phyloP scores from a whole-genome alignment of 2,888 invertebrate species.

The Drosophila algonquin region DNA sequence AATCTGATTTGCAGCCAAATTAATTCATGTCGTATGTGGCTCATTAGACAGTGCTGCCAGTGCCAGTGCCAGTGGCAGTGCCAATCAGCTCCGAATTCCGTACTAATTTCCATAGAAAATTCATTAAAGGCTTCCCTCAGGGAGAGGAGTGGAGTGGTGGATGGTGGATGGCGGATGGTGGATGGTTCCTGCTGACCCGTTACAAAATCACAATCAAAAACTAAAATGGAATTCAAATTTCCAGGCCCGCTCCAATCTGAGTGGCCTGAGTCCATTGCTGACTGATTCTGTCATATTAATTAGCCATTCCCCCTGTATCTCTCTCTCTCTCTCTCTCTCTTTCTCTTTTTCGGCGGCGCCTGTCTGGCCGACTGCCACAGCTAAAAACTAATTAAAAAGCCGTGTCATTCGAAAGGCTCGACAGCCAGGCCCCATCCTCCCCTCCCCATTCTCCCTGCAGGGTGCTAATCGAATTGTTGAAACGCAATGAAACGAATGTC shows the following conservation, averaged over 20 bases:
- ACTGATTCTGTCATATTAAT: slow-evolving; percentile 76
- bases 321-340: slow-evolving; percentile 7
- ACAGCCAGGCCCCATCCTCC: slow-evolving; percentile 1
- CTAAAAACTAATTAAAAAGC: slow-evolving; percentile 77
- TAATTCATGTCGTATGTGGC: slow-evolving; percentile 32
- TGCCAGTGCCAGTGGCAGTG: background rate
- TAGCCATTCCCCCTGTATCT: slow-evolving; percentile 48
- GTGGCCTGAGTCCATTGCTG: slow-evolving; percentile 4
- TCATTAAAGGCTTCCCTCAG: slow-evolving; percentile 24
- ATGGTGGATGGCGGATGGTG: background rate
- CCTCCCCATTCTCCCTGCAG: slow-evolving; percentile 13
- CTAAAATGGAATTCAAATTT: slow-evolving; percentile 46
- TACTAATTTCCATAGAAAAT: slow-evolving; percentile 2
- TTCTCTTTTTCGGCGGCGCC: background rate
- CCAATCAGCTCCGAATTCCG: background rate
- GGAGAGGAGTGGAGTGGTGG: background rate
- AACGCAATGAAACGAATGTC: slow-evolving; percentile 65
- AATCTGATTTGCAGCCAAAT: slow-evolving; percentile 3
- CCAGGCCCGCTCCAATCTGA: background rate
- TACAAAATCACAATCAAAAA: slow-evolving; percentile 7
- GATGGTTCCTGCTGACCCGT: background rate
- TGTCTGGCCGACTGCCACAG: slow-evolving; percentile 13
- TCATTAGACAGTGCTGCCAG: slow-evolving; percentile 17
- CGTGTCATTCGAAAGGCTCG: slow-evolving; percentile 54
- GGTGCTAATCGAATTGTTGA: slow-evolving; percentile 67